Evolutionary conservation across 2,888 invertebrate species (phyloP), one percentile per base, ranked within the genome.

Genomic region (Thymelicus lineola): DNA sequence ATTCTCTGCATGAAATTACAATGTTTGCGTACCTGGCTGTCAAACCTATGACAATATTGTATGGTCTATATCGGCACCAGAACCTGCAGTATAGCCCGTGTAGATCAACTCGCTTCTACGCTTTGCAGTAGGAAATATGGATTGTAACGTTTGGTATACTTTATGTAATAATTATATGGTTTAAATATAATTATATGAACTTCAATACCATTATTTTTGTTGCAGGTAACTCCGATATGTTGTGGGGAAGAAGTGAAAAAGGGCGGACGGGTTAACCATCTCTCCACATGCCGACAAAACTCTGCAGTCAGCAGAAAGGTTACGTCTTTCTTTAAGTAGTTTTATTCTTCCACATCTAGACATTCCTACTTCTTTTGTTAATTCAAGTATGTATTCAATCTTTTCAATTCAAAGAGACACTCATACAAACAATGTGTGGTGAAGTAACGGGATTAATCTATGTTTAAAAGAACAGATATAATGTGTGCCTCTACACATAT

Each of bases 301-400:
- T 88, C 88, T 89, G 89, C 90, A 85, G 85, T 84, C 89, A 88
- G 91, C 92, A 90, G 92, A 91, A 93, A 93, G 93, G 93, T 77
- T 69, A 69, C 20, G 62, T 20, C n/a, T 63, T 50, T 59, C 46
- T 48, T 67, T 50, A 38, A 6, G 60, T 67, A 48, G 14, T 20
- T 59, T 48, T 38, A 59, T 59, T 57, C 12, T 28, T 57, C 28
- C 35, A n/a, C 20, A 14, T 58, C 15, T 48, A 36, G 55, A 46
- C 17, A 46, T 62, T 68, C 45, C 42, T 48, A 20, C 58, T 38
- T 59, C 66, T 66, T 59, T 59, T 66, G 59, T 66, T 59, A 7
- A 9, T 14, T 59, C 66, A 46, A 59, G 48, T 66, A 20, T 59
- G 17, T 50, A 46, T 59, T 59, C 36, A 66, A 38, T 59, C 45